phyloP scores from a whole-genome alignment of 2,888 invertebrate genomes.

The Philopedon plagiatum region DNA sequence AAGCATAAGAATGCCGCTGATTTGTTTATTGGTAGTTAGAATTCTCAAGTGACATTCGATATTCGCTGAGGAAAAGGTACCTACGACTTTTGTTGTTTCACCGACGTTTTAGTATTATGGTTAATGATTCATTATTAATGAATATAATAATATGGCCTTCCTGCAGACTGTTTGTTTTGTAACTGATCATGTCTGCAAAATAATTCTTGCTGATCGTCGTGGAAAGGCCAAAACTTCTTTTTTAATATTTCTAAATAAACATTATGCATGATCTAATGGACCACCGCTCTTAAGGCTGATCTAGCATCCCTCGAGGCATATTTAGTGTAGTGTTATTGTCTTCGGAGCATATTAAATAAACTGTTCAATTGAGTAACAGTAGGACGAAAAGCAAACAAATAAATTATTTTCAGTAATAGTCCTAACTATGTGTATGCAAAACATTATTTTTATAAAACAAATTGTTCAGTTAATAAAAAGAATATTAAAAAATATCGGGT shows the following conservation, averaged over 20 bases:
- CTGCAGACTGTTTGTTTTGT: neutral
- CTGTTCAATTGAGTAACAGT: too few relatives aligned
- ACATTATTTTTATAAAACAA: too few relatives aligned
- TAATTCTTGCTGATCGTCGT: neutral
- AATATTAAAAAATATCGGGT: too few relatives aligned
- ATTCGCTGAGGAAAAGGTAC: neutral
- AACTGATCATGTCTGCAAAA: conserved; percentile 8
- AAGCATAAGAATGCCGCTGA: neutral
- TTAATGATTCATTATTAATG: neutral
- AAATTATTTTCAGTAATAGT: too few relatives aligned
- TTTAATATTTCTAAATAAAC: neutral
- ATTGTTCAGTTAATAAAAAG: too few relatives aligned
- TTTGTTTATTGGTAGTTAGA: neutral
- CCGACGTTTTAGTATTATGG: neutral
- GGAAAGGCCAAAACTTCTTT: neutral
- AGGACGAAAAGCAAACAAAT: too few relatives aligned
- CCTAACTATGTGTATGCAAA: too few relatives aligned
- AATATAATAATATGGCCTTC: neutral
- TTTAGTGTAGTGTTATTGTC: too few relatives aligned
- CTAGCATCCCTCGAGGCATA: too few relatives aligned
- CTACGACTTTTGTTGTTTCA: conserved; percentile 9
- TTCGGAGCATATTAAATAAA: too few relatives aligned
- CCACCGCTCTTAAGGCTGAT: too few relatives aligned
- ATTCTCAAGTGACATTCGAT: neutral
- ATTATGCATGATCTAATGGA: too few relatives aligned